Evolutionary conservation across 2,888 invertebrate species (phyloP).

Genomic region (Galerucella calmariensis): DNA sequence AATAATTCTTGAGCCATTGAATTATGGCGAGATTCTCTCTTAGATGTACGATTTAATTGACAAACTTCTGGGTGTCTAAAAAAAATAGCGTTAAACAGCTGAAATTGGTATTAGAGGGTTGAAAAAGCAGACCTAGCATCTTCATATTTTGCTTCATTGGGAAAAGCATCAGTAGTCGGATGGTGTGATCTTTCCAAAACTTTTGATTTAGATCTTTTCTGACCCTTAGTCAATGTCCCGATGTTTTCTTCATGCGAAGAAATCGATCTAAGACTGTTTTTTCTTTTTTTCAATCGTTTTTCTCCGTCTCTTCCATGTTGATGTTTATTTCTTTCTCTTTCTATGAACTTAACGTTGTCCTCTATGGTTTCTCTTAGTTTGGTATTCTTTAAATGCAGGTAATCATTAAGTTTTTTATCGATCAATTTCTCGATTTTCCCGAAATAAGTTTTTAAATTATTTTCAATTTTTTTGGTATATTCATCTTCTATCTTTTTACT

Average conservation of each 20-base stretch:
- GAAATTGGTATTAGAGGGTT: not conserved
- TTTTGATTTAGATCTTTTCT: not conserved
- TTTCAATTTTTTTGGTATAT: slow-evolving; percentile 43
- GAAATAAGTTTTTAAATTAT: slow-evolving; percentile 48
- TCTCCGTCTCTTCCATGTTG: not conserved
- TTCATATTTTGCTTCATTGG: not conserved
- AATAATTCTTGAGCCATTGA: not conserved
- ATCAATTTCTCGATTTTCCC: slow-evolving; percentile 47
- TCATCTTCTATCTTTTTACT: slow-evolving; percentile 47
- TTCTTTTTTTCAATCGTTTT: not conserved
- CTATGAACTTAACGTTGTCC: not conserved
- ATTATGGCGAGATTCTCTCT: not conserved
- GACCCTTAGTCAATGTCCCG: not conserved
- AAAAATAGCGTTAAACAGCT: not conserved
- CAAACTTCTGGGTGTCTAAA: not conserved
- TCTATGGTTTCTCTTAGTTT: slow-evolving; percentile 21
- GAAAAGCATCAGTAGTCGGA: not conserved
- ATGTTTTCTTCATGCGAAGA: not conserved
- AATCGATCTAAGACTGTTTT: not conserved
- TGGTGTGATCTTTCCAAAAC: not conserved
- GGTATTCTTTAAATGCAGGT: slow-evolving; percentile 8
- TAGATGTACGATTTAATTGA: not conserved
- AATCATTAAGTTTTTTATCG: slow-evolving; percentile 46
- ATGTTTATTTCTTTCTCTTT: slow-evolving; percentile 12
- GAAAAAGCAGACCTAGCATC: not conserved